Base-by-base conservation (phyloP, 1,140 invertebrate genomes). In the Lycorma delicatula region DNA sequence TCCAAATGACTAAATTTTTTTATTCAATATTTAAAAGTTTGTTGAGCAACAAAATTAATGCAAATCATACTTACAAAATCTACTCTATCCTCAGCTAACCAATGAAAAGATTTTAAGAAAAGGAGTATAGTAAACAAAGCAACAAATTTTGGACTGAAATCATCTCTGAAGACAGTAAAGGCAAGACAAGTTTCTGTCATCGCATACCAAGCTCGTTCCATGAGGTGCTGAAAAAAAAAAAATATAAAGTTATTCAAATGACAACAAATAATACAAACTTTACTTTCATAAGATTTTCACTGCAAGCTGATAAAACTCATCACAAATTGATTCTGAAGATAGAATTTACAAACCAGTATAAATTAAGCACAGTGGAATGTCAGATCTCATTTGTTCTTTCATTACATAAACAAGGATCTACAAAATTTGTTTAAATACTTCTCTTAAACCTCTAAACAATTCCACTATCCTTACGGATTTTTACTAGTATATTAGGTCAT, bases 61-160 rank as follows among this genome's bases (percentile, higher is more conserved):
- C 25, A n/a, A 38, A 54, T 56, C 1, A 73, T 75, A 83, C 88
- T 91, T 81, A 97, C 94, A 83, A 91, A 98, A 76, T 99, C 97
- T 26, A 99, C 94, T 71, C 97, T 80, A 68, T 99, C 97, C 76
- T 99, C 97, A 28, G 93, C 93, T 16, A 99, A 75, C 97, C 97
- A 99, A 79, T 99, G 97, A 78, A 99, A 99, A 74, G 94, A 95
- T 79, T 99, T 99, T 13, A 99, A 73, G 74, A 99, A 98, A 34
- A 99, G 78, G 27, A 99, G 78, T 18, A 99, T 78, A 11, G 95
- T 98, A 73, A 99, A 99, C 34, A 98, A 76, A 12, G 94, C 94
- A 68, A 99, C 93, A 80, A 99, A 99, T 71, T 93, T 92, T 16
- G 94, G 93, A 77, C 93, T 98, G 71, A 99, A 98, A 70, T 99